phyloP scores from a whole-genome alignment of 2,113 vertebrate species.

The Hippoglossus stenolepis region DNA sequence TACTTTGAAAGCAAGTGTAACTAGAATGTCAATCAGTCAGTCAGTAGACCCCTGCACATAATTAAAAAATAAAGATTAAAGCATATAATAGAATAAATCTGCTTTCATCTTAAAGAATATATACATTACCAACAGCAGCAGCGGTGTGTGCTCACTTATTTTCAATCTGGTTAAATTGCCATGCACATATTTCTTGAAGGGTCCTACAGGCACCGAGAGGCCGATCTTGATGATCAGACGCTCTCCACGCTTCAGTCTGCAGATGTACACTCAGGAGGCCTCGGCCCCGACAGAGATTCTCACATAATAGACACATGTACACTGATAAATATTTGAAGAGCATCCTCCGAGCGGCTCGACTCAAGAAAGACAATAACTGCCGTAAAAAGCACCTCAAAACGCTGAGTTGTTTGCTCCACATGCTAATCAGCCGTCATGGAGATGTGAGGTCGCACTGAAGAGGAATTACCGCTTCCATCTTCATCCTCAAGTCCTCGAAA shows the following conservation, averaged over 20 bases:
- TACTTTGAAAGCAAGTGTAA: too few species aligned
- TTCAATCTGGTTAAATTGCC: slow-evolving; percentile 47
- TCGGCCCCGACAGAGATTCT: slow-evolving; percentile 36
- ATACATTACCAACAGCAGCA: slow-evolving; percentile 1
- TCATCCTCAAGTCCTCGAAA: slow-evolving; percentile 14
- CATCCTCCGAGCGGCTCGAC: slow-evolving; percentile 38
- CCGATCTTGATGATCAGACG: slow-evolving; percentile 61
- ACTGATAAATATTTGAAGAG: slow-evolving; percentile 74
- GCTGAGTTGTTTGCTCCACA: slow-evolving; percentile 61
- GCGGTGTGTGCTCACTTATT: slow-evolving; percentile 11
- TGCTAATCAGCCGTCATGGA: slow-evolving; percentile 70
- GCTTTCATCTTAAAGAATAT: slow-evolving; percentile 12
- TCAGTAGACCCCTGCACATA: too few species aligned
- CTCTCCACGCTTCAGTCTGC: slow-evolving; percentile 20
- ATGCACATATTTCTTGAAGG: slow-evolving; percentile 29
- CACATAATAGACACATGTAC: slow-evolving; percentile 59
- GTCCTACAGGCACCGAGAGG: slow-evolving; percentile 34
- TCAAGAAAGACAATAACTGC: slow-evolving; percentile 63
- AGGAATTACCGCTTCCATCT: slow-evolving; percentile 40
- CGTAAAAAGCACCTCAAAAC: slow-evolving; percentile 41
- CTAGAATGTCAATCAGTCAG: too few species aligned
- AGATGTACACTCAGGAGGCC: slow-evolving; percentile 38
- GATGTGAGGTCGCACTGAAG: slow-evolving; percentile 41
- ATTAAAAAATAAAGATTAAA: too few species aligned
- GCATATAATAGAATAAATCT: neutral